Evolutionary conservation across 2,797 vertebrate genomes (phyloP).

Genomic region (Eospalax fontanierii): DNA sequence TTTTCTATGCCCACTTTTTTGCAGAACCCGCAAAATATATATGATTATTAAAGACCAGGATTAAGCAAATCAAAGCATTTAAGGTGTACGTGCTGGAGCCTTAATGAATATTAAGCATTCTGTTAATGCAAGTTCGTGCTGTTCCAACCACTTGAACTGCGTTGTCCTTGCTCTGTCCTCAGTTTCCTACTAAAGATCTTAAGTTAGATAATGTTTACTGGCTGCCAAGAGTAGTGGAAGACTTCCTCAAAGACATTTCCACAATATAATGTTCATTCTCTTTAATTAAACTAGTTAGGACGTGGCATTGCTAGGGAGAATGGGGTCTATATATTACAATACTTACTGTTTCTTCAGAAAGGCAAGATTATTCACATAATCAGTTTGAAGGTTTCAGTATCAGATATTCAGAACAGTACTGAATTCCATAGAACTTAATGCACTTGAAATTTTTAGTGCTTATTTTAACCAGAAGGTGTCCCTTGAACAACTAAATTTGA

Average conservation of each 20-base stretch:
- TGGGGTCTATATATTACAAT: not conserved
- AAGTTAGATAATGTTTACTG: not conserved
- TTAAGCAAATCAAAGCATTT: slow-evolving; percentile 8
- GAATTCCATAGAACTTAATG: slow-evolving; percentile 22
- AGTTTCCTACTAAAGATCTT: not conserved
- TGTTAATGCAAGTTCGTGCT: not conserved
- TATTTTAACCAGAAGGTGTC: not conserved
- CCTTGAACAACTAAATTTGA: slow-evolving; percentile 55
- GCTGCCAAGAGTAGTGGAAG: slow-evolving; percentile 72
- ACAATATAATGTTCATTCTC: slow-evolving; percentile 74
- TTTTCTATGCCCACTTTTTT: not conserved
- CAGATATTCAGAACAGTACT: slow-evolving; percentile 40
- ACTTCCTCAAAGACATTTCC: slow-evolving; percentile 83
- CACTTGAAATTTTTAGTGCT: slow-evolving; percentile 36
- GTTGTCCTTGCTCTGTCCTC: slow-evolving; percentile 20
- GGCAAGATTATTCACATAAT: slow-evolving; percentile 24
- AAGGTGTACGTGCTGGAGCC: not conserved
- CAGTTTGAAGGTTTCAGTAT: slow-evolving; percentile 41
- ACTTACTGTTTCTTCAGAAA: slow-evolving; percentile 56
- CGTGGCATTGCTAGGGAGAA: not conserved
- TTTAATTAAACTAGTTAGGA: slow-evolving; percentile 65
- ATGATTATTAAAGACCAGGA: slow-evolving; percentile 12
- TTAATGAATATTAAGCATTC: not conserved
- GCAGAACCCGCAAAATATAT: not conserved
- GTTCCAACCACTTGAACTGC: not conserved